Conservation (phyloP, 2,888 invertebrate genomes). For the Trissolcus brochymenae region DNA sequence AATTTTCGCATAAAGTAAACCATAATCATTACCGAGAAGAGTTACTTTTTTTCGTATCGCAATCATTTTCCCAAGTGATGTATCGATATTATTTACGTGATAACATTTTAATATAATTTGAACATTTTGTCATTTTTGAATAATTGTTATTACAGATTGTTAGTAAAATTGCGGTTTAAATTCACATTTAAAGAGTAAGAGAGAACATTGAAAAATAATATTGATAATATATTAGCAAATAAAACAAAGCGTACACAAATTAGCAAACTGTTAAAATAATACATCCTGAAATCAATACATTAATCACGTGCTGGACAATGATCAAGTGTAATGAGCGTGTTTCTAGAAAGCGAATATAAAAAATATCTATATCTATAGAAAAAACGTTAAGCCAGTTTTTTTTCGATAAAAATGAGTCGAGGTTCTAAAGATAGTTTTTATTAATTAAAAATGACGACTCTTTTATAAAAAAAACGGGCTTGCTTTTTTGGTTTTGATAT, state of each 20-base stretch:
- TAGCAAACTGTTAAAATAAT: constrained; percentile 36
- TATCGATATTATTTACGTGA: constrained; percentile 5
- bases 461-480: no score
- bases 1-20: constrained; percentile 20
- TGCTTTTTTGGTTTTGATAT: no score
- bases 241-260: constrained; percentile 28
- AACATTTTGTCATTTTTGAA: no score
- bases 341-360: constrained; percentile 29
- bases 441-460: no score
- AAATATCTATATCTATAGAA: no score
- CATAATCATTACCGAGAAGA: constrained; percentile 8
- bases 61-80: constrained; percentile 13
- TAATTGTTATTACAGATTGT: no score
- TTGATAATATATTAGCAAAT: constrained; percentile 26
- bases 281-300: constrained; percentile 25
- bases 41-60: constrained; percentile 6
- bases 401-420: not conserved
- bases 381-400: not conserved
- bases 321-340: constrained; percentile 31
- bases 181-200: not conserved
- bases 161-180: no score
- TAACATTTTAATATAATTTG: not conserved
- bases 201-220: constrained; percentile 26
- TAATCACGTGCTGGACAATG: constrained; percentile 42
- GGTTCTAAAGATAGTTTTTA: no score